These are phyloP conservation scores for Ctenopoma multispine DNA, from an alignment of 2,797 vertebrate species.

Conservation along the genomic window DNA sequence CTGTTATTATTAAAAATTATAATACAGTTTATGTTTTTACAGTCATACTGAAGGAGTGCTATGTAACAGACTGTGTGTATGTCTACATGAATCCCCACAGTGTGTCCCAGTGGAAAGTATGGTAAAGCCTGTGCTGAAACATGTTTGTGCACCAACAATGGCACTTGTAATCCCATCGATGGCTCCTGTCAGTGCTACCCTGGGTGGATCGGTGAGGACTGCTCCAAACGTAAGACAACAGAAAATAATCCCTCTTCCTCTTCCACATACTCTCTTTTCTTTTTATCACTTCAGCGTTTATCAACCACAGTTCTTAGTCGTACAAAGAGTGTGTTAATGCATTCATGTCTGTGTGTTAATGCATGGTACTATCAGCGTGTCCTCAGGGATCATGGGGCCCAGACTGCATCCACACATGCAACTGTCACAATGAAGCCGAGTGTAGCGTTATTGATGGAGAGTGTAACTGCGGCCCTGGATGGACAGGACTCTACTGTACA, in stretches of 20 bases:
- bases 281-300: background rate
- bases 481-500: slow-evolving; percentile 90
- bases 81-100: slow-evolving; percentile 68
- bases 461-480: slow-evolving; percentile 90
- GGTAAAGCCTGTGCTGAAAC: slow-evolving; percentile 89
- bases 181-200: slow-evolving; percentile 96
- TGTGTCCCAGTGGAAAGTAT: slow-evolving; percentile 89
- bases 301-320: too few species aligned
- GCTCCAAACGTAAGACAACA: slow-evolving; percentile 88
- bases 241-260: background rate
- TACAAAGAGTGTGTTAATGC: background rate
- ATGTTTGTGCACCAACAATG: slow-evolving; percentile 93
- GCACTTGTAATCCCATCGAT: slow-evolving; percentile 93
- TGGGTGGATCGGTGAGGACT: slow-evolving; percentile 93
- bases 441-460: slow-evolving; percentile 90
- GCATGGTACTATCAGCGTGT: slow-evolving; percentile 81
- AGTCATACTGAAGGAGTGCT: background rate
- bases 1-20: background rate
- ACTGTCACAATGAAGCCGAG: slow-evolving; percentile 92
- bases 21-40: background rate
- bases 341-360: slow-evolving; percentile 12
- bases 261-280: background rate
- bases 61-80: background rate
- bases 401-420: slow-evolving; percentile 91
- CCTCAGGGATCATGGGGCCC: slow-evolving; percentile 90